Base-by-base conservation (phyloP, 2,113 vertebrate genomes). In the Callipepla squamata region DNA sequence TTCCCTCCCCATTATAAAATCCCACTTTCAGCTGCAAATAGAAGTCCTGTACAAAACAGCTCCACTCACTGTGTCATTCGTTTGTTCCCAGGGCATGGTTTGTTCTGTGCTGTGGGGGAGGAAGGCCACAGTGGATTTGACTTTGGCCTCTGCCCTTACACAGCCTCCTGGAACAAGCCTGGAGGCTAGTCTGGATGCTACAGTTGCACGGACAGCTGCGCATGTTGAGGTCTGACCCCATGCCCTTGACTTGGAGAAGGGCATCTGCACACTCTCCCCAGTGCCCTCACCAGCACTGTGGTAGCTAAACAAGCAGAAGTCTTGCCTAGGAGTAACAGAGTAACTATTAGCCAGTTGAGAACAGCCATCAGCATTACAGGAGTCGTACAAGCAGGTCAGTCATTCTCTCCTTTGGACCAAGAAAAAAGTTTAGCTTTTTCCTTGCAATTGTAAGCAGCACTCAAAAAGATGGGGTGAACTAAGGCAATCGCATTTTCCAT, bases 401-500 rank as follows among this genome's bases (percentile, higher is more conserved):
- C 69, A 83, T 28, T n/a, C 42, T 28, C 23, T 61, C 55, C 57
- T 62, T 66, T 51, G 67, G 58, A 65, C 25, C 68, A 70, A 83
- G 59, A 50, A 23, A 74, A 28, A 91, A 76, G 45, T 13, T 75
- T 12, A 76, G 34, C 65, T 90, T 45, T 77, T 87, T 76, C 48
- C 55, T 38, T 73, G 42, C 51, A 66, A 6, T 53, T 67, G 55
- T 61, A 77, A 93, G 91, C 38, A 70, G 72, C 55, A 63, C n/a
- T 66, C 4, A 34, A 51, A 55, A 38, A 80, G 47, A 92, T 19
- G 34, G 20, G 30, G 55, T 11, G 83, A 84, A 57, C 44, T 0
- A 19, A 90, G 25, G 20, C 34, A 77, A 59, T 74, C 59, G 80
- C 55, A 48, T 92, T 95, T 85, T 96, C 90, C 90, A 91, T 34